Percentiles rank a stretch among this genome's conserved stretches.
Evolutionary conservation across 2,113 vertebrate genomes (phyloP).

Genomic region (Coryphaenoides rupestris): DNA sequence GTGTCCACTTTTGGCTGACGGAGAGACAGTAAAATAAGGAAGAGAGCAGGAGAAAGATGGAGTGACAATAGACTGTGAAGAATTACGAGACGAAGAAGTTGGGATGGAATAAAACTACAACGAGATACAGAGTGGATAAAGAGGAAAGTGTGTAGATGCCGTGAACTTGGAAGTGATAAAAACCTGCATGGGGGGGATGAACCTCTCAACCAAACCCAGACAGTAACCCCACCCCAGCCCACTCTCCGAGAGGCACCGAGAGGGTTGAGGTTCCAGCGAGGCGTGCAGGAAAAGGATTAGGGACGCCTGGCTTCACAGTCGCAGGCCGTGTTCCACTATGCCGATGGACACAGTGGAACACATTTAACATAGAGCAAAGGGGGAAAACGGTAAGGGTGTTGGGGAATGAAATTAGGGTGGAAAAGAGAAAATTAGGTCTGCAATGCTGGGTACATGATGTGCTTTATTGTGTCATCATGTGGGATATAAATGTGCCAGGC

Average conservation of each 20-base stretch:
- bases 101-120: no score
- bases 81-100: slow-evolving; percentile 21
- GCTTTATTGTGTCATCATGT: not conserved
- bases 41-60: slow-evolving; percentile 5
- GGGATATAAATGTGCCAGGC: no score
- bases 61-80: not conserved
- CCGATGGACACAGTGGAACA: not conserved
- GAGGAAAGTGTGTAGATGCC: not conserved
- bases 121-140: slow-evolving; percentile 4
- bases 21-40: slow-evolving; percentile 17
- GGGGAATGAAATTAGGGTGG: not conserved
- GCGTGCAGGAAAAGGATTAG: slow-evolving; percentile 43
- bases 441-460: not conserved
- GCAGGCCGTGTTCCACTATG: slow-evolving; percentile 15
- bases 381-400: not conserved
- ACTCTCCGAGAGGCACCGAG: slow-evolving; percentile 20
- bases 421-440: not conserved
- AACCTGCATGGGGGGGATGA: slow-evolving; percentile 7
- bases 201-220: slow-evolving; percentile 24
- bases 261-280: slow-evolving; percentile 37
- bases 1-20: slow-evolving; percentile 47
- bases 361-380: not conserved
- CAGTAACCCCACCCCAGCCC: not conserved
- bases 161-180: not conserved
- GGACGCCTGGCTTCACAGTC: slow-evolving; percentile 39